A percentile compares a stretch with the other conserved stretches of the same genome.
Conservation (phyloP, 2,797 vertebrate species). For the Neostethus bicornis region DNA sequence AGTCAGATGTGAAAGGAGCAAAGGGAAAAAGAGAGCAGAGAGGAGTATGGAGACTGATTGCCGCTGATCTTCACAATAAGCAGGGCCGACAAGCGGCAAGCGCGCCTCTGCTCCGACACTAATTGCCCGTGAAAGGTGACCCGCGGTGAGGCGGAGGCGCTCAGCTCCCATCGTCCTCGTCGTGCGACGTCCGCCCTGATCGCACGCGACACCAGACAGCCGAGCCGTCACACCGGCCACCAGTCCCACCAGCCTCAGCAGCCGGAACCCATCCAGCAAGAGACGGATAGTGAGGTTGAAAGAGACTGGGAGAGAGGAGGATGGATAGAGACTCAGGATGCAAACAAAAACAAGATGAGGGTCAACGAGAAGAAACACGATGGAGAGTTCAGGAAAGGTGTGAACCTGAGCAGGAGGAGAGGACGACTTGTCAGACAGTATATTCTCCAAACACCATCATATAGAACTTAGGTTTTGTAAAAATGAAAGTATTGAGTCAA, state of each 20-base stretch:
- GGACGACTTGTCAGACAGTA: background rate
- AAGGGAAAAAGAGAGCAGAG: conserved; percentile 63
- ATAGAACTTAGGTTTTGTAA: conserved; percentile 4
- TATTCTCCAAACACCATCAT: conserved; percentile 12
- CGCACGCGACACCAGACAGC: conserved; percentile 93
- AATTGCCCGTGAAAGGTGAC: conserved; percentile 99
- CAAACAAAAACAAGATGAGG: conserved; percentile 25
- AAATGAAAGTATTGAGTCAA: no score
- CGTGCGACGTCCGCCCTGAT: conserved; percentile 80
- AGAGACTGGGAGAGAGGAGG: conserved; percentile 23
- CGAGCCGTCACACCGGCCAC: conserved; percentile 84
- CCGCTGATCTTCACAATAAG: conserved; percentile 92
- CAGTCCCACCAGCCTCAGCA: conserved; percentile 75
- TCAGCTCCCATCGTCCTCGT: conserved; percentile 91
- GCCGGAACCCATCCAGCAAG: conserved; percentile 69
- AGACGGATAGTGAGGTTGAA: conserved; percentile 31
- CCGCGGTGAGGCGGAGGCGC: conserved; percentile 90
- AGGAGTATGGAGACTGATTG: conserved; percentile 80
- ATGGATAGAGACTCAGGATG: conserved; percentile 28
- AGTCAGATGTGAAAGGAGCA: conserved; percentile 50
- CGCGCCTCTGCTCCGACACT: conserved; percentile 94
- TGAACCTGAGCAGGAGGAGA: conserved; percentile 10
- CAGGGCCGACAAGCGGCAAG: conserved; percentile 93
- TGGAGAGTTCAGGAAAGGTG: conserved; percentile 38
- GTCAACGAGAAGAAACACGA: conserved; percentile 50